phyloP scores from a whole-genome alignment of 2,888 invertebrate genomes.

The Marronus borbonicus region DNA sequence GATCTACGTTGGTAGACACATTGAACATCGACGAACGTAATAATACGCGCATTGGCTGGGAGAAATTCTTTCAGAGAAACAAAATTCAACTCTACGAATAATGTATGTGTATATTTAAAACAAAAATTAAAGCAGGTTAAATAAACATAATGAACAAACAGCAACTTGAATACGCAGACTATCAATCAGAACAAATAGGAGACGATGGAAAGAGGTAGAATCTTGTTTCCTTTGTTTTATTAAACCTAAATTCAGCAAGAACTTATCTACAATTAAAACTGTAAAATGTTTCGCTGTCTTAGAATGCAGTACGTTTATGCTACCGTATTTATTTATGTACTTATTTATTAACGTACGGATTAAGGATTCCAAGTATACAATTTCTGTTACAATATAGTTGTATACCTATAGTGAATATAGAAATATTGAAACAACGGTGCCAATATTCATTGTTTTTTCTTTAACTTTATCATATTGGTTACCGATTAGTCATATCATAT shows the following conservation, averaged over 20 bases:
- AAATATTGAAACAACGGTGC: no score
- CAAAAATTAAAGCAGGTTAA: constrained; percentile 2
- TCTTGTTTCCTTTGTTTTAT: constrained; percentile 40
- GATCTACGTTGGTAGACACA: background rate
- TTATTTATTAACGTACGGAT: no score
- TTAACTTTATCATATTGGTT: no score
- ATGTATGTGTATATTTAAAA: constrained; percentile 8
- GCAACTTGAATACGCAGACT: background rate
- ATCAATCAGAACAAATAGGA: background rate
- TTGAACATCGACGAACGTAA: background rate
- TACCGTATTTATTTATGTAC: background rate
- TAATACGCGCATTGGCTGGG: background rate
- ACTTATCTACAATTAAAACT: constrained; percentile 4
- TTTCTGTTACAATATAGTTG: no score
- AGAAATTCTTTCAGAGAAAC: constrained; percentile 6
- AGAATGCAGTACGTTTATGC: background rate
- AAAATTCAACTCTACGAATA: constrained; percentile 4
- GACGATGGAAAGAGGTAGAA: background rate
- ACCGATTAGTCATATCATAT: no score
- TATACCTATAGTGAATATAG: no score
- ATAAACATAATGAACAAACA: constrained; percentile 1
- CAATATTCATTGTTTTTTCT: no score
- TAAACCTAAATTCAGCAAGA: constrained; percentile 36
- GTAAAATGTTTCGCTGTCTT: constrained; percentile 21
- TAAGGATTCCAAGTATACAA: no score